phyloP scores from a whole-genome alignment of 2,797 vertebrate genomes.

The Poecilia gillii region DNA sequence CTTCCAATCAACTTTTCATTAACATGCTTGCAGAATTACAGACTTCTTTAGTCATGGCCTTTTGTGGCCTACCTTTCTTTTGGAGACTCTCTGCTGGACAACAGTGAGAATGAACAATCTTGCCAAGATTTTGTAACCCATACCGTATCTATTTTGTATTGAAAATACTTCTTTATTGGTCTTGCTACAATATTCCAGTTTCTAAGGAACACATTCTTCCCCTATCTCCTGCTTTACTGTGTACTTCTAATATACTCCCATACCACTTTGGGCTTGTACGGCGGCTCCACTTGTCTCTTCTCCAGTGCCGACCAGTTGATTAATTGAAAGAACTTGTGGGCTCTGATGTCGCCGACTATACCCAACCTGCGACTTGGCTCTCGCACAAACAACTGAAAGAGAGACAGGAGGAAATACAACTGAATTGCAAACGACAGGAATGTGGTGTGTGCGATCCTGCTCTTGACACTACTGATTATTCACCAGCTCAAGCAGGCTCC shows the following conservation, averaged over 20 bases:
- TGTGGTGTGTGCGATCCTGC: background rate
- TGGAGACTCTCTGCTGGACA: background rate
- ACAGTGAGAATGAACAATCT: background rate
- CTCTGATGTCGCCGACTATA: conserved; percentile 87
- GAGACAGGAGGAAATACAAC: background rate
- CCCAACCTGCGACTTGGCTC: conserved; percentile 89
- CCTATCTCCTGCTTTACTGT: background rate
- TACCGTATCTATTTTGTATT: background rate
- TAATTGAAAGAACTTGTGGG: conserved; percentile 91
- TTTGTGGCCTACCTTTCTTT: background rate
- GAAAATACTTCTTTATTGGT: background rate
- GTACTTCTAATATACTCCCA: conserved; percentile 28
- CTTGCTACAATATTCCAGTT: background rate
- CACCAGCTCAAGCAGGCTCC: conserved; percentile 90
- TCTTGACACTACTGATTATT: background rate
- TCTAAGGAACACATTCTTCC: background rate
- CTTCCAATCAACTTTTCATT: background rate
- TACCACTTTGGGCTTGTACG: conserved; percentile 99
- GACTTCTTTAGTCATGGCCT: background rate
- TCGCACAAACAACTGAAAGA: conserved; percentile 90
- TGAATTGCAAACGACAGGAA: background rate
- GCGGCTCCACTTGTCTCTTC: conserved; percentile 86
- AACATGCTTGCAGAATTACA: background rate
- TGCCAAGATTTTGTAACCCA: background rate
- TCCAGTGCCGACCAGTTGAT: conserved; percentile 91